Conservation (phyloP, 2,888 invertebrate genomes). For the Caenorhabditis sp. region DNA sequence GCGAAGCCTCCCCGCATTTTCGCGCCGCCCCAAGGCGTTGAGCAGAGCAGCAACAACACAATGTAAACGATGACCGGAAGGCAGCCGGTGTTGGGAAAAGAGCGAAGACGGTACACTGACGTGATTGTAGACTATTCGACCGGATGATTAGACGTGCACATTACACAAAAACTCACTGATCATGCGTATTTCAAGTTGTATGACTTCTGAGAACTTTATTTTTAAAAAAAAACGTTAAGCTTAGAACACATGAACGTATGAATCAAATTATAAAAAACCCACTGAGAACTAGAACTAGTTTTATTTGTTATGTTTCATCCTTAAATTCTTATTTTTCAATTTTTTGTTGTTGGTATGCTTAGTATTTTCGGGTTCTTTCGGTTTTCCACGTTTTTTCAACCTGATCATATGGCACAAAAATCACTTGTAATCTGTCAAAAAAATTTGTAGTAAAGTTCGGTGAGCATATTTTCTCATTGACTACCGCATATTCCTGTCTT, state of each 20-base stretch:
- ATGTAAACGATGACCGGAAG: conserved; percentile 66
- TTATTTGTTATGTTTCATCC: too few species aligned
- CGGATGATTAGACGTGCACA: conserved; percentile 25
- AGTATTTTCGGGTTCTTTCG: too few species aligned
- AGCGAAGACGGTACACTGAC: conserved; percentile 39
- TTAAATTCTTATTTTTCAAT: too few species aligned
- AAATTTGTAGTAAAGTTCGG: conserved; percentile 19
- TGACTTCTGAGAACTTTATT: background rate
- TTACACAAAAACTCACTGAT: background rate
- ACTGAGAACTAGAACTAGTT: too few species aligned
- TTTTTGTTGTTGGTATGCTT: too few species aligned
- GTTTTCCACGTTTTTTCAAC: too few species aligned
- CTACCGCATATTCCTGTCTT: conserved; percentile 36
- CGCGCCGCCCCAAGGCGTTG: conserved; percentile 59
- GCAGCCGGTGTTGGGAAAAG: conserved; percentile 4
- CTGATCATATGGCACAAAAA: too few species aligned
- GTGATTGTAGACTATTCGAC: conserved; percentile 50
- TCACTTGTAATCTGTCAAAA: conserved; percentile 6
- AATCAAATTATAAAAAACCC: too few species aligned
- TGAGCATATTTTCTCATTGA: conserved; percentile 13
- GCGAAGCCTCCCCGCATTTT: conserved; percentile 48
- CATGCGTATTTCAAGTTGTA: background rate
- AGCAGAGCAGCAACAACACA: conserved; percentile 58
- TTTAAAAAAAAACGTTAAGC: background rate
- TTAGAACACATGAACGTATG: background rate